Conservation (phyloP, 2,888 invertebrate genomes). For the Stictocephala bisonia region DNA sequence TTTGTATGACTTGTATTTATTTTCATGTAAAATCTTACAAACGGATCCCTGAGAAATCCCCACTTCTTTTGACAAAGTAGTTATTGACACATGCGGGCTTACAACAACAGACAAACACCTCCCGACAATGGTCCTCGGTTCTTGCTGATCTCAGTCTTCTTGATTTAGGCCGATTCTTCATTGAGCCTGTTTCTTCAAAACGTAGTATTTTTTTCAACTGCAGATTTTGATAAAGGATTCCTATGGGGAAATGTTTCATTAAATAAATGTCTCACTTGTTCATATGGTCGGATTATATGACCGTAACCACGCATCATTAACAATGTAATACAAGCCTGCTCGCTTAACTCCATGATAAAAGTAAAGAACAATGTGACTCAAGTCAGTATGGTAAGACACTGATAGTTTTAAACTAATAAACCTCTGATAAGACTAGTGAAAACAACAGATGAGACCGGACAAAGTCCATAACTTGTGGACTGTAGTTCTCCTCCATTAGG, state of each 20-base stretch:
- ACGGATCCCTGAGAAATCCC: neutral
- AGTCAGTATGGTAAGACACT: too few species aligned
- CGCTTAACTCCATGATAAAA: neutral
- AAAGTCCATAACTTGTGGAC: too few species aligned
- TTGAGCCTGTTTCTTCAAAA: conserved; percentile 18
- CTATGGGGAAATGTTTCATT: conserved; percentile 27
- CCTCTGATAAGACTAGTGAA: too few species aligned
- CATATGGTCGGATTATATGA: neutral
- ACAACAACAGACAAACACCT: conserved; percentile 18
- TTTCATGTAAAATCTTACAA: conserved; percentile 19
- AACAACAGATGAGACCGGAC: too few species aligned
- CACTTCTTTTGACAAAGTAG: too few species aligned
- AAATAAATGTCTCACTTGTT: conserved; percentile 16
- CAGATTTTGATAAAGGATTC: neutral
- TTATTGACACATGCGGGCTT: conserved; percentile 27
- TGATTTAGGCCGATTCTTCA: conserved; percentile 22
- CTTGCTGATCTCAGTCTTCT: conserved; percentile 14
- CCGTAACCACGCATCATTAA: conserved; percentile 16
- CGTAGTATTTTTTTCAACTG: conserved; percentile 10
- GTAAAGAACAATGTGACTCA: too few species aligned
- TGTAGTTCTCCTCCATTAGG: too few species aligned
- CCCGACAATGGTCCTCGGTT: conserved; percentile 1
- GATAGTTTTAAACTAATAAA: too few species aligned
- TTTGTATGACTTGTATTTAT: neutral
- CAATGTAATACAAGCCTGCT: neutral